Evolutionary conservation across 2,113 vertebrate species (phyloP).

Genomic region (Sander vitreus): DNA sequence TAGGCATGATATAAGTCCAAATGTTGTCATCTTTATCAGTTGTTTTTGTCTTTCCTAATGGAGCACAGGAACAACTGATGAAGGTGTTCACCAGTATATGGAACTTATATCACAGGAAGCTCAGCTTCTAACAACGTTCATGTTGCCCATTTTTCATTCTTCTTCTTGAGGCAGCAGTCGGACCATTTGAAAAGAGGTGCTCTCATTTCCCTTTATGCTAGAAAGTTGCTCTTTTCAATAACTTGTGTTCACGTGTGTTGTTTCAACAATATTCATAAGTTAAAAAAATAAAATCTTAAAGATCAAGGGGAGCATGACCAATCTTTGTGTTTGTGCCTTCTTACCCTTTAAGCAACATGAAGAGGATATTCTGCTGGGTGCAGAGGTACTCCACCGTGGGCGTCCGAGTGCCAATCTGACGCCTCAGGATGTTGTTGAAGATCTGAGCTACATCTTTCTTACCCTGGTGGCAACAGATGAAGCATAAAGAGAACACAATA

Average conservation of each 20-base stretch:
- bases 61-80: too few species aligned
- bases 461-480: slow-evolving; percentile 82
- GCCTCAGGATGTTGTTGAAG: slow-evolving; percentile 98
- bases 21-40: neutral
- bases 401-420: slow-evolving; percentile 96
- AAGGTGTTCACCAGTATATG: neutral
- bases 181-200: neutral
- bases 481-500: neutral
- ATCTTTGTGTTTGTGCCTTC: slow-evolving; percentile 42
- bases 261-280: slow-evolving; percentile 10
- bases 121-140: neutral
- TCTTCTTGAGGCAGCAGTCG: neutral
- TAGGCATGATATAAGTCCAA: neutral
- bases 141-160: neutral
- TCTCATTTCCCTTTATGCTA: slow-evolving; percentile 7
- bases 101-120: neutral
- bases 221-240: slow-evolving; percentile 7
- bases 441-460: slow-evolving; percentile 99
- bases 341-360: slow-evolving; percentile 98
- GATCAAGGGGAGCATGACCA: neutral
- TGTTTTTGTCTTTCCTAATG: too few species aligned
- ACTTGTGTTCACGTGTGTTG: neutral
- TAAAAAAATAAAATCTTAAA: neutral
- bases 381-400: slow-evolving; percentile 98
- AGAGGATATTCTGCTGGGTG: slow-evolving; percentile 97